Conservation (phyloP, 35 echinoderm and acorn worm species). For the Strongylocentrotus purpuratus region DNA sequence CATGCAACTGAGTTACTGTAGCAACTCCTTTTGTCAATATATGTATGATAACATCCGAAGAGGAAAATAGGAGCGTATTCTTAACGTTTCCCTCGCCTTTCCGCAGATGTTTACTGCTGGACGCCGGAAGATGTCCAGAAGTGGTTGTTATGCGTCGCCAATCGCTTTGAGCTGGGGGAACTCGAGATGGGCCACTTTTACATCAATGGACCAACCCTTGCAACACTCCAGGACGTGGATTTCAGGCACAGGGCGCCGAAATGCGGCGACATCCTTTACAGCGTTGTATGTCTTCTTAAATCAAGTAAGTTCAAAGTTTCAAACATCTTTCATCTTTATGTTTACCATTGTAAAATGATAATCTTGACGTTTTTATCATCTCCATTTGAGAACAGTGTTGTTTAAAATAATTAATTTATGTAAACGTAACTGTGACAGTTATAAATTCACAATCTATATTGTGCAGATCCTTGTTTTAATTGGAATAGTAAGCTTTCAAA, state of each 20-base stretch:
- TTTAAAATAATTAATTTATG: too few relatives aligned
- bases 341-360: too few relatives aligned
- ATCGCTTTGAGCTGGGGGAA: constrained; percentile 63
- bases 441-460: too few relatives aligned
- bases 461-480: too few relatives aligned
- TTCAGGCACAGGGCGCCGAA: constrained; percentile 69
- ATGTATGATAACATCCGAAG: too few relatives aligned
- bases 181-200: constrained; percentile 75
- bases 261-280: constrained; percentile 76
- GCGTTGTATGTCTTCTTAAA: constrained; percentile 61
- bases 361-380: not conserved
- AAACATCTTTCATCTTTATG: not conserved
- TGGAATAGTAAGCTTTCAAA: too few relatives aligned
- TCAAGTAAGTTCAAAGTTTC: constrained; percentile 51
- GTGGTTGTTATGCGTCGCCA: constrained; percentile 61
- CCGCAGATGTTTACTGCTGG: constrained; percentile 78
- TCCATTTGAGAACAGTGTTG: too few relatives aligned
- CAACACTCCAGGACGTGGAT: constrained; percentile 67
- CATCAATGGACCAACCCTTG: constrained; percentile 70
- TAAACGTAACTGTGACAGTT: too few relatives aligned
- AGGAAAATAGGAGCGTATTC: too few relatives aligned
- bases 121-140: constrained; percentile 76
- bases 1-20: too few relatives aligned
- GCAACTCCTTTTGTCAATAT: too few relatives aligned
- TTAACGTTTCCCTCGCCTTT: not conserved